Base-by-base conservation (phyloP, 1,140 invertebrate species). In the Drosophila bocqueti region DNA sequence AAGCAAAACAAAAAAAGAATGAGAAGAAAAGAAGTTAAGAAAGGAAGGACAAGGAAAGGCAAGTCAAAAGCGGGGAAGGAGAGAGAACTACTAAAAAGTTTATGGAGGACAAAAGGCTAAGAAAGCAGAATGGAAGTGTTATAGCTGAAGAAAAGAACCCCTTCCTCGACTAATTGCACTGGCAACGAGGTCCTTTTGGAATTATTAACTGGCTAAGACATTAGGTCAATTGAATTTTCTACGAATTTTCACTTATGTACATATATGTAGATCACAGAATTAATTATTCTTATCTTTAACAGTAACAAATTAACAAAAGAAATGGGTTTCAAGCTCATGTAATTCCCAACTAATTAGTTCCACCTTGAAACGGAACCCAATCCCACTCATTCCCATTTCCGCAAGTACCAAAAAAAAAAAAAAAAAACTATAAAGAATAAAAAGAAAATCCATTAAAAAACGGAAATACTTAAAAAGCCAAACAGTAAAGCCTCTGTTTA, bases 391-490 rank as follows among this genome's bases (percentile, higher is more conserved):
- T 40, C 31, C 24, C 31, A 69, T 50, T 68, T 62, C 34, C 21
- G 16, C 1, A 5, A 11, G 18, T 11, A n/a, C 29, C 36, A 65
- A 78, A 62, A 69, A 40, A 31, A 1, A 31, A 1, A 31, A 1
- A 34, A 34, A 11, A 45, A 21, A 24, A 24, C 13, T 11, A 24
- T 36, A n/a, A 31, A n/a, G 46, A 42, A 67, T 34, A 16, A 36
- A 13, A 29, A n/a, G 4, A 55, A 68, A 68, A n/a, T 60, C 76
- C 73, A 81, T 89, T 89, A 89, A 10, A 50, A 61, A 40, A 54
- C 84, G 84, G 84, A 89, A 89, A 84, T 69, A 73, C 65, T 90
- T 79, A 55, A 52, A 73, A 60, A 80, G 21, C 13, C 18, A 49
- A 49, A 40, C 26, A 67, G 50, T 71, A 49, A 24, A 29, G 10